phyloP scores from a whole-genome alignment of 2,113 vertebrate genomes.

The Neogale vison region DNA sequence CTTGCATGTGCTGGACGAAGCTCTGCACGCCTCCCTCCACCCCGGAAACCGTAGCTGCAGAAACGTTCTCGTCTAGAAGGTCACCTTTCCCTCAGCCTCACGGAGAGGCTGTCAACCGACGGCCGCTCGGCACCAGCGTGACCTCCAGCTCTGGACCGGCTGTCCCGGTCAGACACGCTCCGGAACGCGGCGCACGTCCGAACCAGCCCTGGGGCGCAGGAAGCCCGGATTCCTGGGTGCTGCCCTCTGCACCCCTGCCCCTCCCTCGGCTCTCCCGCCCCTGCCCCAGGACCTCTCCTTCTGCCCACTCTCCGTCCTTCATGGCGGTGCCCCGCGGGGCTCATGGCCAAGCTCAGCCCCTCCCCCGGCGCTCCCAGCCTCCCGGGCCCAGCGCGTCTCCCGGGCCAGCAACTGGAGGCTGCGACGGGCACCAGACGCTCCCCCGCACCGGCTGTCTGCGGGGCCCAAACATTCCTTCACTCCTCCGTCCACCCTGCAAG shows the following conservation, averaged over 20 bases:
- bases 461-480: neutral
- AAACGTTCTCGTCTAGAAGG: constrained; percentile 52
- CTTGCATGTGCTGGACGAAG: constrained; percentile 18
- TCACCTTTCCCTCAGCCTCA: constrained; percentile 46
- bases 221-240: neutral
- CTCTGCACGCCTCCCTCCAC: neutral
- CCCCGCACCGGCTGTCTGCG: neutral
- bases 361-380: neutral
- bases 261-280: neutral
- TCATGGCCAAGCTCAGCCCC: neutral
- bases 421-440: neutral
- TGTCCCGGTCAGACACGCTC: constrained; percentile 73
- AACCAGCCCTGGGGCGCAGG: neutral
- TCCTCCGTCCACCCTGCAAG: neutral
- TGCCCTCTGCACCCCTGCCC: neutral
- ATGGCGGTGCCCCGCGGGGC: neutral
- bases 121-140: neutral
- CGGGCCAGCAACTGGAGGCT: neutral
- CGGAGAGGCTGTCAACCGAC: neutral
- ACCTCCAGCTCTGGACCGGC: neutral
- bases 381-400: neutral
- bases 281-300: neutral
- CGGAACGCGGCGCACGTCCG: constrained; percentile 58
- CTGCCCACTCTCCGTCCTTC: neutral
- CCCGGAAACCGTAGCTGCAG: constrained; percentile 39